phyloP scores from a whole-genome alignment of 2,888 invertebrate species.

The Cryptus viduatorius region DNA sequence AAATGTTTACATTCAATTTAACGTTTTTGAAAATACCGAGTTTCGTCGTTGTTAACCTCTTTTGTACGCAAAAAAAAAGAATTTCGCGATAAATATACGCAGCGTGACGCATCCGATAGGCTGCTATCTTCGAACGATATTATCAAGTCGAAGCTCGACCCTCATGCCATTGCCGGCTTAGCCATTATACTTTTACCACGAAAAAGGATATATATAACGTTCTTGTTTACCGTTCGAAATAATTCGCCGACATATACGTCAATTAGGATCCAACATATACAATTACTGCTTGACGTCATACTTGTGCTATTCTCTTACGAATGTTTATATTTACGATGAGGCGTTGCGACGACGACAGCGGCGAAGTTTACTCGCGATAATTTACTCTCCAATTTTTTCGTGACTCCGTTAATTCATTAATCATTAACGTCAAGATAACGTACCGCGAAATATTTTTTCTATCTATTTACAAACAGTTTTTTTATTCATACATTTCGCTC shows the following conservation, averaged over 20 bases:
- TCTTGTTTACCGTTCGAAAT: neutral
- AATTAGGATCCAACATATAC: neutral
- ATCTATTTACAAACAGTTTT: no score
- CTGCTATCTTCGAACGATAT: constrained; percentile 39
- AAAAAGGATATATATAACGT: neutral
- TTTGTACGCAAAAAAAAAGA: neutral
- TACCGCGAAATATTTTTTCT: no score
- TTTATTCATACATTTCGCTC: no score
- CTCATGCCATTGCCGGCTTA: neutral
- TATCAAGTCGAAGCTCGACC: constrained; percentile 13
- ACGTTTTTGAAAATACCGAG: neutral
- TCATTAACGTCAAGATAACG: no score
- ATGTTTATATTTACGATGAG: neutral
- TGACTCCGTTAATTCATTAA: no score
- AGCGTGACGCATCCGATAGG: constrained; percentile 45
- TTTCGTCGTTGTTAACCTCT: no score
- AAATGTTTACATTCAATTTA: neutral
- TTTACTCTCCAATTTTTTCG: no score
- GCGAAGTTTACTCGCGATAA: no score
- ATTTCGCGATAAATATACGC: constrained; percentile 1
- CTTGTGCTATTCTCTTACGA: neutral
- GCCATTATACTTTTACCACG: neutral
- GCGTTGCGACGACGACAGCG: no score
- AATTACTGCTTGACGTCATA: neutral
- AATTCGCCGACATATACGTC: neutral